A percentile compares a stretch with the other conserved stretches of the same genome.
Evolutionary conservation across 2,888 invertebrate species (phyloP).

Genomic region (Nomada fucata): DNA sequence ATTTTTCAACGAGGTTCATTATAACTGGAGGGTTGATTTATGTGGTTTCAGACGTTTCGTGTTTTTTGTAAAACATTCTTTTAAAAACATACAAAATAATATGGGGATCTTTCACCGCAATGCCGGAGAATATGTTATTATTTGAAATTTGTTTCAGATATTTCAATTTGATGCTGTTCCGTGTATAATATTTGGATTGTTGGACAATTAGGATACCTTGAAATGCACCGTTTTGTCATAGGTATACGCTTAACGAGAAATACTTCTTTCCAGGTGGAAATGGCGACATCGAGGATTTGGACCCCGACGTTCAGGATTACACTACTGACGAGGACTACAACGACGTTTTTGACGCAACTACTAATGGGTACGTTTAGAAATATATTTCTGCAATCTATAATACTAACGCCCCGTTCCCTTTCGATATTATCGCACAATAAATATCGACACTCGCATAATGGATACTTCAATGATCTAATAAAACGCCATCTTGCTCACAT

Average conservation of each 20-base stretch:
- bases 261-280: slow-evolving; percentile 62
- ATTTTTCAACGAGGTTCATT: no score
- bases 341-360: slow-evolving; percentile 75
- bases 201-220: neutral
- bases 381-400: neutral
- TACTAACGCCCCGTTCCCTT: neutral
- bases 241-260: neutral
- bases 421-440: neutral
- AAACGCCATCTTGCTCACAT: no score
- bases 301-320: slow-evolving; percentile 78
- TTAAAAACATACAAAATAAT: no score
- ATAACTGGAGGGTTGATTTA: no score
- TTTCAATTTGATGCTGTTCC: no score
- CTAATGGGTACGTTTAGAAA: slow-evolving; percentile 73
- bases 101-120: no score
- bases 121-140: no score
- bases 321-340: slow-evolving; percentile 78
- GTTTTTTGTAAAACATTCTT: no score
- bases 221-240: neutral
- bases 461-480: no score
- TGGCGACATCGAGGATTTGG: slow-evolving; percentile 72
- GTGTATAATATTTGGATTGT: no score
- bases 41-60: no score
- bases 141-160: no score
- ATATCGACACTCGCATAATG: neutral